These are phyloP conservation scores for Sinocyclocheilus grahami DNA, from an alignment of 2,113 vertebrate genomes.

Conservation along the genomic window DNA sequence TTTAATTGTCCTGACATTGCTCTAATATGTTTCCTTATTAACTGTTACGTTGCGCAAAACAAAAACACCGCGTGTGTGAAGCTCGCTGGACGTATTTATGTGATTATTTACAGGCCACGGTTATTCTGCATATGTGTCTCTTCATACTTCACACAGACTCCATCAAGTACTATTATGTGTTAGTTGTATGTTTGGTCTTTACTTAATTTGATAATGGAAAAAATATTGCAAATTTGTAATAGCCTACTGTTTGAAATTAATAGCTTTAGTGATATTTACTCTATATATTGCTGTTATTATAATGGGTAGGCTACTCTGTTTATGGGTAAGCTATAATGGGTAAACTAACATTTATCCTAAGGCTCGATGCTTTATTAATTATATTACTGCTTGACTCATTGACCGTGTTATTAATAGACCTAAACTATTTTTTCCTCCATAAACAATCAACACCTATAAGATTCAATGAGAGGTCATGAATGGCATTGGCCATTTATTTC, in stretches of 20 bases:
- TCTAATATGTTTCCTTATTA: not conserved
- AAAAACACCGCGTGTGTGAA: not conserved
- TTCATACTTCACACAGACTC: not conserved
- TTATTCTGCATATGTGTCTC: slow-evolving; percentile 3
- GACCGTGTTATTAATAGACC: not conserved
- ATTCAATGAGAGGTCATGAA: slow-evolving; percentile 8
- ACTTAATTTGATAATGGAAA: not conserved
- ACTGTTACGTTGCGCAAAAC: not conserved
- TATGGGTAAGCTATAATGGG: not conserved
- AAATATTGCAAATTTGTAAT: not conserved
- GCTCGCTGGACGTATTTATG: not conserved
- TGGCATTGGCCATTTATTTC: not conserved
- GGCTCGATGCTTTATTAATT: not conserved
- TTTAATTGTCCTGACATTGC: not conserved
- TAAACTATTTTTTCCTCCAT: not conserved
- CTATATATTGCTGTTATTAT: not conserved
- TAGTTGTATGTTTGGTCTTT: not conserved
- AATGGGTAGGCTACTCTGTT: not conserved
- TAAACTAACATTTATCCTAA: not conserved
- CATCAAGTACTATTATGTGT: not conserved
- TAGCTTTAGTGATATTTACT: not conserved
- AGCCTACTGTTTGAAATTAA: not conserved
- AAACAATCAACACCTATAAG: not conserved
- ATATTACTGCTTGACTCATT: not conserved
- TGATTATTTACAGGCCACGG: slow-evolving; percentile 28